These are phyloP conservation scores for Nestor notabilis DNA, from an alignment of 2,113 vertebrate genomes.

Conservation along the genomic window DNA sequence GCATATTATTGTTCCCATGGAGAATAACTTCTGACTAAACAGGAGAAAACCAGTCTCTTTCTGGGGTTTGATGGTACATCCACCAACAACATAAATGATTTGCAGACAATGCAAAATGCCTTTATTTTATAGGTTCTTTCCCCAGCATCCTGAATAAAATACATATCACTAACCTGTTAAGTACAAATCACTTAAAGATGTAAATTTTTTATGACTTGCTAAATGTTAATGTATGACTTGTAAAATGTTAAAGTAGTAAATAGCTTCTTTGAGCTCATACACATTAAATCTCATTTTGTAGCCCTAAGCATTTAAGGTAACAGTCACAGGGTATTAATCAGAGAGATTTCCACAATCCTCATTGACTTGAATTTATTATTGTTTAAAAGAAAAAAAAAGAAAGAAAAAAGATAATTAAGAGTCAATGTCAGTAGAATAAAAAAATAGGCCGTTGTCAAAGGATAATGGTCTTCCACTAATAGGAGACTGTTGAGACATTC, in stretches of 20 bases:
- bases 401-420: constrained; percentile 45
- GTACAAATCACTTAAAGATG: constrained; percentile 78
- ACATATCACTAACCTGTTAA: constrained; percentile 72
- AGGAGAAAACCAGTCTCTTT: not conserved
- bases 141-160: constrained; percentile 3
- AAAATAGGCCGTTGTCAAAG: constrained; percentile 17
- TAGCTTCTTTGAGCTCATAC: constrained; percentile 68
- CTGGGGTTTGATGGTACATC: not conserved
- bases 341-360: constrained; percentile 62
- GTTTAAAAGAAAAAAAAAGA: not conserved
- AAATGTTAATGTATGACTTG: constrained; percentile 82
- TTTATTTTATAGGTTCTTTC: constrained; percentile 55
- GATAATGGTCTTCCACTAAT: constrained; percentile 10
- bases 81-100: constrained; percentile 31
- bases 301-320: constrained; percentile 71
- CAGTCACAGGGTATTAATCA: constrained; percentile 52
- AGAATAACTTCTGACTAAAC: not conserved
- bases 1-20: not conserved
- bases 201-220: constrained; percentile 78
- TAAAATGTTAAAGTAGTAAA: constrained; percentile 82
- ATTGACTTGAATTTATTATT: constrained; percentile 61
- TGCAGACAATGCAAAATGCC: constrained; percentile 52
- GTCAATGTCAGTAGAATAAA: constrained; percentile 42
- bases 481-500: constrained; percentile 18
- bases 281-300: constrained; percentile 73